Evolutionary conservation across 2,888 invertebrate genomes (phyloP), one percentile per base, ranked within the genome.

Genomic region (Brachylomia viminalis): DNA sequence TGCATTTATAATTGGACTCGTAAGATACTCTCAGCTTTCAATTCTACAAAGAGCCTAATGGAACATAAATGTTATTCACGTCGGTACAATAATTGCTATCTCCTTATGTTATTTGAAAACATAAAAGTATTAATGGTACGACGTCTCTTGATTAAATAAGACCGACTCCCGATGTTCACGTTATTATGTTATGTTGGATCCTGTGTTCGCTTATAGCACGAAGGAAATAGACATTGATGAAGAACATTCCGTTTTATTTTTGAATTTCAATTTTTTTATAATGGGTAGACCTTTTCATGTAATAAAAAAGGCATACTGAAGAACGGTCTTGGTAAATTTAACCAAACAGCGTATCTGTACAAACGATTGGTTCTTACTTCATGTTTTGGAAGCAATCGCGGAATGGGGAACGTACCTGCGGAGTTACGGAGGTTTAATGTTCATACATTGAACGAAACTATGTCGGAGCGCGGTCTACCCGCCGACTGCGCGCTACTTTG

Each of bases 321-420:
- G 47, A 56, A 62, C 20, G 15, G 11, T 65, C 8, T 76, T 52
- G 10, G 33, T 58, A 49, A 64, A 64, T 30, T 59, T 13, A 47
- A 54, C 17, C 23, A 45, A 72, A 65, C 38, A 65, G 27, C 27
- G 42, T 61, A 68, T 64, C 47, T 54, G 6, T 38, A 52, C 49
- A n/a, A 69, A 66, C 42, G 27, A 66, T 73, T 80, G n/a, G 56
- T 85, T 70, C 47, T 70, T 54, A 73, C 62, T 69, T 54, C 70
- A 77, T 72, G 78, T 69, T 73, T 71, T 61, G 67, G 61, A 83
- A 86, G 70, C 77, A 83, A 79, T 86, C 38, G 68, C 69, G 52
- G n/a, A 74, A 72, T 70, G 74, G 54, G 27, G 42, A 65, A 23
- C 65, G 58, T 86, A 83, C 83, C 72, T 71, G 66, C 72, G 42